Evolutionary conservation across 2,888 invertebrate genomes (phyloP).

Genomic region (Latrodectus elegans): DNA sequence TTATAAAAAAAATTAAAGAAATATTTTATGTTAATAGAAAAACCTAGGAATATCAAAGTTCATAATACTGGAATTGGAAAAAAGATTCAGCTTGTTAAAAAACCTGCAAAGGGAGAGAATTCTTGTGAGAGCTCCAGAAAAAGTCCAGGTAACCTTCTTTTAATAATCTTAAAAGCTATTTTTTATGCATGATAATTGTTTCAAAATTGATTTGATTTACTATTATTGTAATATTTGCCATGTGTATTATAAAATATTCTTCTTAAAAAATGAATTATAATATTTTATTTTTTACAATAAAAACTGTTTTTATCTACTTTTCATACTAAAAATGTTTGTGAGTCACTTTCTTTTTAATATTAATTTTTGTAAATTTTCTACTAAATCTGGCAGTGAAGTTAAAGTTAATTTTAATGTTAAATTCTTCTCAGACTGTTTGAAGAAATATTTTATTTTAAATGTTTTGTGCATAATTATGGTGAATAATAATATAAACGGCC

Average conservation of each 20-base stretch:
- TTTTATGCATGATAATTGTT: too few relatives aligned
- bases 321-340: too few relatives aligned
- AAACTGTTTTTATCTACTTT: too few relatives aligned
- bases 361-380: not conserved
- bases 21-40: constrained; percentile 46
- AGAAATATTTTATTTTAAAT: not conserved
- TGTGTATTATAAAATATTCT: too few relatives aligned
- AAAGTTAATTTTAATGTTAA: not conserved
- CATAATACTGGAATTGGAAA: constrained; percentile 61
- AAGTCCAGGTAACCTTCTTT: constrained; percentile 56
- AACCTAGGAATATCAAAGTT: constrained; percentile 69
- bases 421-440: not conserved
- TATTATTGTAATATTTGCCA: too few relatives aligned
- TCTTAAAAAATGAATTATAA: too few relatives aligned
- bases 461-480: not conserved
- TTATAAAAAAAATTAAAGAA: too few relatives aligned
- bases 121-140: constrained; percentile 67
- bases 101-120: constrained; percentile 61
- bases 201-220: too few relatives aligned
- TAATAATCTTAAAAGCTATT: too few relatives aligned
- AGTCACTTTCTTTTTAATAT: too few relatives aligned
- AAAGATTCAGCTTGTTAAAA: constrained; percentile 70
- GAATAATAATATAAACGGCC: not conserved
- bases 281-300: too few relatives aligned
- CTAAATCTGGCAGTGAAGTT: not conserved